phyloP scores from a whole-genome alignment of 2,113 vertebrate species.

The Peromyscus californicus region DNA sequence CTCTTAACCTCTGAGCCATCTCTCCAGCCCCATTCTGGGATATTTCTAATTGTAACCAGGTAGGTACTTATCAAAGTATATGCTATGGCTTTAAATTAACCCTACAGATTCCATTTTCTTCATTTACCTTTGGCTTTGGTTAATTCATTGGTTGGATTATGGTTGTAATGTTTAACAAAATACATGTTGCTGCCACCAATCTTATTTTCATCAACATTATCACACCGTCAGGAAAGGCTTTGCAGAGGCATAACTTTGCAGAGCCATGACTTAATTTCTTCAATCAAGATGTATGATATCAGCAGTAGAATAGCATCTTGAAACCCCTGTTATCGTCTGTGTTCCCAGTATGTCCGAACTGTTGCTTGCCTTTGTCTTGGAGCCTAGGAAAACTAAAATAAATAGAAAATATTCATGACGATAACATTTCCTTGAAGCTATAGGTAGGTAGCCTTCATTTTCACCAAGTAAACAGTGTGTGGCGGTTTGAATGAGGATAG shows the following conservation, averaged over 20 bases:
- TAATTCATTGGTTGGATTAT: background rate
- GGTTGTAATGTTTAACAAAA: background rate
- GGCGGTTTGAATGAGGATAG: background rate
- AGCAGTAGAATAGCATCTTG: background rate
- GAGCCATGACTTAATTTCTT: background rate
- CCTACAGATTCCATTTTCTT: background rate
- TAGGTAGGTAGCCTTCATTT: background rate
- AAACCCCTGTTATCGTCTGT: background rate
- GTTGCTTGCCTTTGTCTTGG: background rate
- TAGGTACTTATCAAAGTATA: background rate
- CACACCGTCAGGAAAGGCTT: background rate
- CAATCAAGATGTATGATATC: background rate
- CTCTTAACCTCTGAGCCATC: too few species aligned
- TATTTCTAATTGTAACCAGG: background rate
- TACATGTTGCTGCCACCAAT: background rate
- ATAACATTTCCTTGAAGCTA: background rate
- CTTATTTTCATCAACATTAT: background rate
- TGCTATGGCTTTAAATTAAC: background rate
- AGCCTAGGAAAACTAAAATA: background rate
- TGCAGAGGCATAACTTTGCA: background rate
- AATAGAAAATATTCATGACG: background rate
- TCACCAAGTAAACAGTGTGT: background rate
- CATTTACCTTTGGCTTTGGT: background rate
- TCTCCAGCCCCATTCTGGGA: too few species aligned
- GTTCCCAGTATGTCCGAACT: background rate